Percentiles rank a stretch among this genome's conserved stretches.
phyloP scores from a whole-genome alignment of 2,113 vertebrate species.

The Rhynchomys soricoides region DNA sequence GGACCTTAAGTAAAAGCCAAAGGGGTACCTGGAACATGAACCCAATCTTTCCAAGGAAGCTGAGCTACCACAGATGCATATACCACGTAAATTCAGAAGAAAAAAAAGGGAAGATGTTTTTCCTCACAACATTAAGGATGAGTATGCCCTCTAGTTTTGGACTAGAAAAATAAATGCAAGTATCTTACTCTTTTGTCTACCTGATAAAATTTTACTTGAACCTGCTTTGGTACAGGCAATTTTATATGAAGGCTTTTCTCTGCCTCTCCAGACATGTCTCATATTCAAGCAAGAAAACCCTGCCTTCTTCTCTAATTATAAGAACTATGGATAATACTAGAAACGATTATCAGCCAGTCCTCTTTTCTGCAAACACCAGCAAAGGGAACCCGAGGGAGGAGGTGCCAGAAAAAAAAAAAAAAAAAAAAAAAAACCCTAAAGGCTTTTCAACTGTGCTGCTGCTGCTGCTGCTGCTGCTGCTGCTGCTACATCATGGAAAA shows the following conservation, averaged over 20 bases:
- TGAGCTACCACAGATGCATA: neutral
- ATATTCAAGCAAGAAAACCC: conserved; percentile 34
- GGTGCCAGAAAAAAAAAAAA: conserved; percentile 76
- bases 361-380: conserved; percentile 62
- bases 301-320: conserved; percentile 49
- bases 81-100: neutral
- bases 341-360: conserved; percentile 40
- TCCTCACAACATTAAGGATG: conserved; percentile 4
- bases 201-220: conserved; percentile 39
- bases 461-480: neutral
- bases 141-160: conserved; percentile 24
- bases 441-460: conserved; percentile 68
- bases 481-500: conserved; percentile 78
- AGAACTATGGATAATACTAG: conserved; percentile 24
- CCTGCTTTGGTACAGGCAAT: conserved; percentile 3
- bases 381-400: conserved; percentile 70
- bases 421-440: conserved; percentile 66
- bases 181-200: conserved; percentile 20
- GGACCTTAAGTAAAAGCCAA: neutral
- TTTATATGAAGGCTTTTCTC: conserved; percentile 18
- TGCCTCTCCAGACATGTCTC: neutral
- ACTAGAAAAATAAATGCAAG: neutral
- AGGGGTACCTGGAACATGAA: neutral
- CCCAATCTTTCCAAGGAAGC: neutral
- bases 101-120: neutral